A percentile compares a stretch with the other conserved stretches of the same genome.
These are phyloP conservation scores for Drosophila robusta DNA, from an alignment of 2,888 invertebrate genomes.

Conservation along the genomic window DNA sequence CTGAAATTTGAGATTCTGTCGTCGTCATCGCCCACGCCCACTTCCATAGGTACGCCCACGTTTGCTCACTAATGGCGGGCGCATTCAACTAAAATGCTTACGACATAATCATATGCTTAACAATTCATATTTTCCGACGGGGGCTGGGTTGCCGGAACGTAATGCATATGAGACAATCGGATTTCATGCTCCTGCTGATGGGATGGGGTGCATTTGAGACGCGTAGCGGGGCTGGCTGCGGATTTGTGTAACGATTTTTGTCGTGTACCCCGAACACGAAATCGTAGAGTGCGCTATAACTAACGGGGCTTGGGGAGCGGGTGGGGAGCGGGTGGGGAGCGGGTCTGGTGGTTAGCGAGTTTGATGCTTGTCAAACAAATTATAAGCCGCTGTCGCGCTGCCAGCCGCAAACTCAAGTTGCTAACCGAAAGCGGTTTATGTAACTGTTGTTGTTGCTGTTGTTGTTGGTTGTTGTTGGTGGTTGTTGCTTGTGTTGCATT, in stretches of 20 bases:
- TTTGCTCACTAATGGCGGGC: constrained; percentile 34
- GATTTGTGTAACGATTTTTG: constrained; percentile 46
- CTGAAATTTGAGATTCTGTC: constrained; percentile 14
- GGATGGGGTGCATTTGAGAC: not conserved
- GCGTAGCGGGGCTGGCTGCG: not conserved
- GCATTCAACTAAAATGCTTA: constrained; percentile 52
- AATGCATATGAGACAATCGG: constrained; percentile 43
- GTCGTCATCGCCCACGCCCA: not conserved
- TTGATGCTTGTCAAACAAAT: constrained; percentile 78
- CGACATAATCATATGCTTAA: constrained; percentile 44
- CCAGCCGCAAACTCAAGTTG: constrained; percentile 61
- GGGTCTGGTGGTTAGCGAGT: constrained; percentile 20
- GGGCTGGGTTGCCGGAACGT: constrained; percentile 2
- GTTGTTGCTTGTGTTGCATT: constrained; percentile 21
- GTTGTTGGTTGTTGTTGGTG: no score
- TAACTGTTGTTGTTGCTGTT: constrained; percentile 20
- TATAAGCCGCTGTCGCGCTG: constrained; percentile 65
- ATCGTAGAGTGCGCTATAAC: constrained; percentile 24
- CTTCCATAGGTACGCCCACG: not conserved
- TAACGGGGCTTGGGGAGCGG: not conserved
- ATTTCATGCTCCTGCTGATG: constrained; percentile 29
- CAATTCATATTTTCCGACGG: constrained; percentile 30
- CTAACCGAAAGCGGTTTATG: constrained; percentile 70
- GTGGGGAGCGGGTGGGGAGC: not conserved
- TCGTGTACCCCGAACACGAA: constrained; percentile 27